Evolutionary conservation across 2,797 vertebrate species (phyloP).

Genomic region (Limosa lapponica): DNA sequence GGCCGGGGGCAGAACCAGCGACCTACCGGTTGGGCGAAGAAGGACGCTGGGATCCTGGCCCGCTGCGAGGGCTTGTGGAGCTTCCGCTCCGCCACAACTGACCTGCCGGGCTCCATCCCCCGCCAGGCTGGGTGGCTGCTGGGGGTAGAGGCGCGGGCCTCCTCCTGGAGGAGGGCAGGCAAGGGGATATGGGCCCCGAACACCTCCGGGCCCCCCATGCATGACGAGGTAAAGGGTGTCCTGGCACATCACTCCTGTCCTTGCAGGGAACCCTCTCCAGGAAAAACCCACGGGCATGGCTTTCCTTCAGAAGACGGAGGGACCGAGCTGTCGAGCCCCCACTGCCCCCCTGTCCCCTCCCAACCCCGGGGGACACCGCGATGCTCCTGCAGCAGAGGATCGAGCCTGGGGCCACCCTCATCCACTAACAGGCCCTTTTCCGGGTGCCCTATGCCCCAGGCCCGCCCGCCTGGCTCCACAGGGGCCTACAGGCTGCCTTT

Average conservation of each 20-base stretch:
- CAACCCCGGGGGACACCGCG: rapidly evolving
- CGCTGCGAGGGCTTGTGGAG: constrained; percentile 7
- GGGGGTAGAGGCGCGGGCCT: background rate
- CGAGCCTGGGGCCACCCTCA: rapidly evolving
- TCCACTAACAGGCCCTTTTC: background rate
- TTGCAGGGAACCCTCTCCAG: background rate
- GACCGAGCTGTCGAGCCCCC: background rate
- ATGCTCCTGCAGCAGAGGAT: background rate
- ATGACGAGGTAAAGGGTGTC: background rate
- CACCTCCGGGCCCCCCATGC: too few species aligned
- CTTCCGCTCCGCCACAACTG: background rate
- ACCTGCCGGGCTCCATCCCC: background rate
- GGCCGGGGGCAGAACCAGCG: background rate
- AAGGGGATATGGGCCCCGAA: background rate
- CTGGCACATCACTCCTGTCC: background rate
- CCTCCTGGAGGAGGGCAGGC: background rate
- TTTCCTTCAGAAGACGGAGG: background rate
- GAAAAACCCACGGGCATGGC: background rate
- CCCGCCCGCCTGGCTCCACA: rapidly evolving
- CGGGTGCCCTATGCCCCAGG: rapidly evolving
- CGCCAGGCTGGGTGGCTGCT: background rate
- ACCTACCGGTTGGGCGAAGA: constrained; percentile 29
- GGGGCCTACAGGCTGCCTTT: rapidly evolving
- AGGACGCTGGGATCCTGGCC: background rate
- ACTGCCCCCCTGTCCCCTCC: background rate